Evolutionary conservation across 2,888 invertebrate species (phyloP).

Genomic region (Adelognathus sp.): DNA sequence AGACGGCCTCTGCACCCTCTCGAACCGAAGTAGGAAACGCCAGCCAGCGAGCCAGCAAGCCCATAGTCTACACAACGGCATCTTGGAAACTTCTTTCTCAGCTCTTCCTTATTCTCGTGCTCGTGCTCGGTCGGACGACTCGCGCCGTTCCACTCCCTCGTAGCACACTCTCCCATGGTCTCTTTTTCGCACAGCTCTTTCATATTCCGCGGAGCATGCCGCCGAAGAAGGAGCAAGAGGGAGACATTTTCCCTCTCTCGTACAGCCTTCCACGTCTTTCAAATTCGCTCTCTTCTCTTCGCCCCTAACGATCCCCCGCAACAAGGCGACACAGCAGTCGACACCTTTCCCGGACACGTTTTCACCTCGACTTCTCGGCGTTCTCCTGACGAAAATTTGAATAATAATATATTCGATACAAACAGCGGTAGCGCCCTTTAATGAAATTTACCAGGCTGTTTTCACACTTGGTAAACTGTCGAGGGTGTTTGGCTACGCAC

Average conservation of each 20-base stretch:
- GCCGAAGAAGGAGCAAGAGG: background rate
- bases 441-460: constrained; percentile 33
- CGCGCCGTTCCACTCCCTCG: background rate
- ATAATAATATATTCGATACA: background rate
- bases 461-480: background rate
- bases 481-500: background rate
- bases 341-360: constrained; percentile 43
- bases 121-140: background rate
- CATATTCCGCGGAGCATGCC: constrained; percentile 16
- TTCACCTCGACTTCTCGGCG: background rate
- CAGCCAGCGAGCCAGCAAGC: background rate
- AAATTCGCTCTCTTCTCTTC: constrained; percentile 46
- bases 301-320: constrained; percentile 29
- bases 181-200: constrained; percentile 40
- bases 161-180: background rate
- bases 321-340: constrained; percentile 25
- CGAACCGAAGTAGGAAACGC: background rate
- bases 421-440: background rate
- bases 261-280: background rate
- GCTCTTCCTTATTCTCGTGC: constrained; percentile 5
- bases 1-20: constrained; percentile 13
- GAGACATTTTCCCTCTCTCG: background rate
- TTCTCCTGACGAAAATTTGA: too few relatives aligned
- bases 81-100: constrained; percentile 26
- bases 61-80: background rate